These are phyloP conservation scores for Parasteatoda tepidariorum DNA, from an alignment of 1,140 invertebrate species.

Conservation along the genomic window DNA sequence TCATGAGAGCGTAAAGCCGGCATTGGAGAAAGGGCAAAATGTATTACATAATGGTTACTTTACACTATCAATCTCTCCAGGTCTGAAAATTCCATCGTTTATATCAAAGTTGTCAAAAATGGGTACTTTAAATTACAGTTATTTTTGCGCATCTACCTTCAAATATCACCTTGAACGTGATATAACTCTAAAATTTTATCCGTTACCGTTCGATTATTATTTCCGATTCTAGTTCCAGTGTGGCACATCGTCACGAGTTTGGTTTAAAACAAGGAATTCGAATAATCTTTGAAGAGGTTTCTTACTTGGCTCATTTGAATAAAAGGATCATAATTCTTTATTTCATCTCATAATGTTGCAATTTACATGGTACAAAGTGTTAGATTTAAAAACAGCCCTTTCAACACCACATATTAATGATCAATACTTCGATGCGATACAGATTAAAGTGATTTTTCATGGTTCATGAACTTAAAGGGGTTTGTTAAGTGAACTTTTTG, in stretches of 20 bases:
- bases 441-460: too few species aligned
- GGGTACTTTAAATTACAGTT: slow-evolving; percentile 51
- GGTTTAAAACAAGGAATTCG: background rate
- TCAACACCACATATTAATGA: background rate
- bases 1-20: too few species aligned
- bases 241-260: background rate
- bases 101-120: slow-evolving; percentile 54
- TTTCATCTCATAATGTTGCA: background rate
- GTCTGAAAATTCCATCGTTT: slow-evolving; percentile 41
- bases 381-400: background rate
- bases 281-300: background rate
- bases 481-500: too few species aligned
- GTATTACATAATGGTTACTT: slow-evolving; percentile 9
- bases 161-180: slow-evolving; percentile 17
- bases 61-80: background rate
- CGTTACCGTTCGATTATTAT: background rate
- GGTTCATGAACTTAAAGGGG: too few species aligned
- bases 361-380: background rate
- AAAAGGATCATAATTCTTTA: background rate
- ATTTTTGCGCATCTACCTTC: slow-evolving; percentile 17
- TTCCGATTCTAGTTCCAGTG: background rate
- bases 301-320: background rate
- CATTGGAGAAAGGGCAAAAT: background rate
- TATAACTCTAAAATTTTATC: slow-evolving; percentile 4
- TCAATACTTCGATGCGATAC: background rate